Evolutionary conservation across 1,140 invertebrate species (phyloP).

Genomic region (Chironomus striatipennis): DNA sequence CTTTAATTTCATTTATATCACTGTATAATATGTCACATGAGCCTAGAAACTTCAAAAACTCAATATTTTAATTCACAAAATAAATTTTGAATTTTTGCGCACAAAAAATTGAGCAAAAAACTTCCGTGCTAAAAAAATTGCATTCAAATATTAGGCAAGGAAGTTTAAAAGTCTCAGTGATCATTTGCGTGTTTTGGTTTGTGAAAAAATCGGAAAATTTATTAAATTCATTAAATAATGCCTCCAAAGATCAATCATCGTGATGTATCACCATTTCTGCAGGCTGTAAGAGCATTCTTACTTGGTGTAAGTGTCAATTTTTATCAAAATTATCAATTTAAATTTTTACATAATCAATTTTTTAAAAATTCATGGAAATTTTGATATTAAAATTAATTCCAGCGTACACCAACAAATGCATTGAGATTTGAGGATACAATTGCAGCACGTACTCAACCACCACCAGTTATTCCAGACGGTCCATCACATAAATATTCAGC

Average conservation of each 20-base stretch:
- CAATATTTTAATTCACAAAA: no score
- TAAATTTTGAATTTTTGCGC: no score
- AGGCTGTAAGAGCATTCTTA: constrained; percentile 49
- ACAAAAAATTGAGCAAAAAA: no score
- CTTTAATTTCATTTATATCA: no score
- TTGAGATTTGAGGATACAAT: constrained; percentile 54
- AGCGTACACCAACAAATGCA: constrained; percentile 52
- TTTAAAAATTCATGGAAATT: neutral
- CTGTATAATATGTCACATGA: no score
- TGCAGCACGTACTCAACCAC: constrained; percentile 61
- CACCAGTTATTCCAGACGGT: constrained; percentile 65
- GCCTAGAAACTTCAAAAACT: no score
- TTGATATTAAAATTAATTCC: constrained; percentile 30
- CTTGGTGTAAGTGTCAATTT: constrained; percentile 44
- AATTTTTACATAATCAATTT: constrained; percentile 16
- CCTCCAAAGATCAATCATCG: constrained; percentile 30
- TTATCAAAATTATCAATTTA: constrained; percentile 5
- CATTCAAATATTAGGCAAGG: no score
- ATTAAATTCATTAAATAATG: neutral
- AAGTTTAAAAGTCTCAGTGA: no score
- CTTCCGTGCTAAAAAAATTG: no score
- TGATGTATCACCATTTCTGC: constrained; percentile 51
- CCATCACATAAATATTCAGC: constrained; percentile 56
- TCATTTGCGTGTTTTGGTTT: neutral
- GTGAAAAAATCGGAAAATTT: neutral